Evolutionary conservation across 2,113 vertebrate species (phyloP), one percentile per base, ranked within the genome.

Genomic region (Lampris megalopsis): DNA sequence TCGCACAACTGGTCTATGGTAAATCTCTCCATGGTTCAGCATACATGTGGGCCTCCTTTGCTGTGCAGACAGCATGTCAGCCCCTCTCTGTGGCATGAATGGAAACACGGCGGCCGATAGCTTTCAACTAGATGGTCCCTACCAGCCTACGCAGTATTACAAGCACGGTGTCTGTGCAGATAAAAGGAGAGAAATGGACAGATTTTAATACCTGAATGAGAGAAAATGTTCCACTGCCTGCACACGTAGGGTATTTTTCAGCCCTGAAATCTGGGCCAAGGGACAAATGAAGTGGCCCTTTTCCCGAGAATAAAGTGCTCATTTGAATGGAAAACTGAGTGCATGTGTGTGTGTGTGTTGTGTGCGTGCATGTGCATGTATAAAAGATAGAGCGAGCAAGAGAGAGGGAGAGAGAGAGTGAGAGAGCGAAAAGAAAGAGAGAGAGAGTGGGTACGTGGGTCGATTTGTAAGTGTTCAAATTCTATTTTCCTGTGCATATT

Each of bases 261-360:
- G 65, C 68, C 9, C 9, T 50, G 45, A 82, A 82, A 84, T 86
- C 83, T 89, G 77, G 75, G 84, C 57, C 65, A 41, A 66, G 70
- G 70, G 67, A 85, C 79, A 73, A 86, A 68, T 78, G 79, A 80
- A 83, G 87, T 74, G 74, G 64, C 71, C 79, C 78, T 79, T 82
- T 91, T 86, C 86, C 84, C 73, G 9, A 35, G 75, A 63, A 83
- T 82, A 73, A 86, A 89, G 85, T 83, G 72, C 73, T 86, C 70
- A 88, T 90, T 91, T 89, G 81, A 88, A 92, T 86, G 79, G 81
- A 85, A 84, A 64, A 73, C 61, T 70, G 79, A 71, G 60, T 77
- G 71, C 24, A 69, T 60, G 67, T 66, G 66, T 52, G 56, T 70
- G 65, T 57, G 42, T 59, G 67, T 63, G 67, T 62, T 49, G 67